Conservation (phyloP, 1,140 invertebrate species). For the Cotesia typhae region DNA sequence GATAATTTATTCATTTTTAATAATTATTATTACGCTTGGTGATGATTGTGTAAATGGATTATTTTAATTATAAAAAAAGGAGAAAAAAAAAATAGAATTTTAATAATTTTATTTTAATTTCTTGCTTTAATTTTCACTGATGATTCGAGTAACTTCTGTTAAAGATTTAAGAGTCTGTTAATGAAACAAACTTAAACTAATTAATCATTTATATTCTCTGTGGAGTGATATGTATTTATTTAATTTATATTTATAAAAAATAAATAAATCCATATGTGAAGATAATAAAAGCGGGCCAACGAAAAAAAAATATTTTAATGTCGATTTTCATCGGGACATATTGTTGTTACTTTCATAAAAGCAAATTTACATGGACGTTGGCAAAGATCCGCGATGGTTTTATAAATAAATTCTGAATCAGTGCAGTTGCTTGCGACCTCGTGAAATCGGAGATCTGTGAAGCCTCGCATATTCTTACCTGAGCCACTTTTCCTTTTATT, state of each 20-base stretch:
- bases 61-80: no score
- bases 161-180: no score
- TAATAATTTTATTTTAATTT: no score
- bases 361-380: conserved; percentile 46
- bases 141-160: no score
- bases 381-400: conserved; percentile 52
- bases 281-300: not conserved
- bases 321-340: conserved; percentile 15
- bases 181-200: not conserved
- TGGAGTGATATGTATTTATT: no score
- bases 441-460: conserved; percentile 49
- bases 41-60: no score
- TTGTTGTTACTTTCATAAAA: conserved; percentile 37
- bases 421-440: conserved; percentile 44
- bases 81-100: not conserved
- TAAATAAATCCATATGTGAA: not conserved
- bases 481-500: conserved; percentile 10
- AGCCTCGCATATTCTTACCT: conserved; percentile 11
- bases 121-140: no score
- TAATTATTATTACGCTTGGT: not conserved
- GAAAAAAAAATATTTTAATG: conserved; percentile 19
- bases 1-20: not conserved
- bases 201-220: no score
- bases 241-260: no score
- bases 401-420: conserved; percentile 62